Percentiles rank a stretch among this genome's conserved stretches.
phyloP scores from a whole-genome alignment of 2,113 vertebrate genomes.

The Bos taurus region DNA sequence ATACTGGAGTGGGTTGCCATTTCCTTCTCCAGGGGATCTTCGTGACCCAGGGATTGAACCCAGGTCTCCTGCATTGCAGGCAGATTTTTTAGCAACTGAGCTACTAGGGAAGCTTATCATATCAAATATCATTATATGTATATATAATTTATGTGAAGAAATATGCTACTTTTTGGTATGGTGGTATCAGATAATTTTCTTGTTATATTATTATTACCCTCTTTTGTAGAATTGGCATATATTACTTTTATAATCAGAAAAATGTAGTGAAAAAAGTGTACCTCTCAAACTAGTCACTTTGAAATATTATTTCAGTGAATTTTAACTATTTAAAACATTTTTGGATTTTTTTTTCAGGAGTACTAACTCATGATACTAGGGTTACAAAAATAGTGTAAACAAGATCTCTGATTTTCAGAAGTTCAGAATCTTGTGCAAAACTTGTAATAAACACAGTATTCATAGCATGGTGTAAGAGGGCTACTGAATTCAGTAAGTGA shows the following conservation, averaged over 20 bases:
- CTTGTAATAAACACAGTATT: neutral
- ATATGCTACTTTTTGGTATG: neutral
- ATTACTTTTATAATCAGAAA: neutral
- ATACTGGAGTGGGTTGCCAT: neutral
- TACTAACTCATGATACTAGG: neutral
- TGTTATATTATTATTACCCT: neutral
- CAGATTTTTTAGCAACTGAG: neutral
- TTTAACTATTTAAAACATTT: neutral
- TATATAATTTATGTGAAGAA: neutral
- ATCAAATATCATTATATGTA: neutral
- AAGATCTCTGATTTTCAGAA: neutral
- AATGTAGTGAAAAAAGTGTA: neutral
- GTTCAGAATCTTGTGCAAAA: neutral
- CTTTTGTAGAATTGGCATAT: neutral
- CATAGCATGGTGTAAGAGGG: neutral
- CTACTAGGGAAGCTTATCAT: neutral
- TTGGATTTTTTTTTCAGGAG: neutral
- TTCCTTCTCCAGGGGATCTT: neutral
- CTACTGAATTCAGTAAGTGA: neutral
- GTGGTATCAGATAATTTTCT: neutral
- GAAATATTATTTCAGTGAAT: neutral
- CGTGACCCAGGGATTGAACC: accelerated
- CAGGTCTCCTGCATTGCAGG: neutral
- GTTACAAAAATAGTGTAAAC: neutral
- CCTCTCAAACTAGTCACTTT: neutral